Evolutionary conservation across 2,888 invertebrate genomes (phyloP).

Genomic region (Melanargia galathea): DNA sequence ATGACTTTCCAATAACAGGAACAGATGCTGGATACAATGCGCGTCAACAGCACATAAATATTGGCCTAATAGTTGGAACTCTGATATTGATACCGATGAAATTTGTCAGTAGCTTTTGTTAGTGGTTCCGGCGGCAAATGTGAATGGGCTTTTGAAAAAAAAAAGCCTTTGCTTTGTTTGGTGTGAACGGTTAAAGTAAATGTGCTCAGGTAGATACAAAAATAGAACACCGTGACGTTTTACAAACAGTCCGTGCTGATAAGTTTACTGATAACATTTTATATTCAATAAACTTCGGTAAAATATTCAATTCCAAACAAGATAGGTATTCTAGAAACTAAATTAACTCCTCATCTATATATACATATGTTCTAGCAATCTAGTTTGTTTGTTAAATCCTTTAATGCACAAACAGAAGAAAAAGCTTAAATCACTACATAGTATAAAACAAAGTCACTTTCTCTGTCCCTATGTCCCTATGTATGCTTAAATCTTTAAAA

Average conservation of each 20-base stretch:
- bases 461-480: too few relatives aligned
- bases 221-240: background rate
- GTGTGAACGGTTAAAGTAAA: slow-evolving; percentile 62
- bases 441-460: too few relatives aligned
- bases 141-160: slow-evolving; percentile 43
- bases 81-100: slow-evolving; percentile 72
- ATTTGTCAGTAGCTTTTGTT: slow-evolving; percentile 72
- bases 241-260: background rate
- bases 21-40: slow-evolving; percentile 53
- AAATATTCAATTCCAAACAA: background rate
- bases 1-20: slow-evolving; percentile 37
- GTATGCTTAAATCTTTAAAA: too few relatives aligned
- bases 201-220: slow-evolving; percentile 70
- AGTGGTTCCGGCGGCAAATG: slow-evolving; percentile 74
- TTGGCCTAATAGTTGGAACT: slow-evolving; percentile 77
- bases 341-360: too few relatives aligned
- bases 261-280: slow-evolving; percentile 1
- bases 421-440: too few relatives aligned
- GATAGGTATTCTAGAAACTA: too few relatives aligned
- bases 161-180: slow-evolving; percentile 62
- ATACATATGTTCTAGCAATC: too few relatives aligned
- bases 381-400: too few relatives aligned
- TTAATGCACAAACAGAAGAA: too few relatives aligned
- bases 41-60: slow-evolving; percentile 72
- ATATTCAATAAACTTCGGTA: background rate